Evolutionary conservation across 2,113 vertebrate species (phyloP).

Genomic region (Talpa occidentalis): DNA sequence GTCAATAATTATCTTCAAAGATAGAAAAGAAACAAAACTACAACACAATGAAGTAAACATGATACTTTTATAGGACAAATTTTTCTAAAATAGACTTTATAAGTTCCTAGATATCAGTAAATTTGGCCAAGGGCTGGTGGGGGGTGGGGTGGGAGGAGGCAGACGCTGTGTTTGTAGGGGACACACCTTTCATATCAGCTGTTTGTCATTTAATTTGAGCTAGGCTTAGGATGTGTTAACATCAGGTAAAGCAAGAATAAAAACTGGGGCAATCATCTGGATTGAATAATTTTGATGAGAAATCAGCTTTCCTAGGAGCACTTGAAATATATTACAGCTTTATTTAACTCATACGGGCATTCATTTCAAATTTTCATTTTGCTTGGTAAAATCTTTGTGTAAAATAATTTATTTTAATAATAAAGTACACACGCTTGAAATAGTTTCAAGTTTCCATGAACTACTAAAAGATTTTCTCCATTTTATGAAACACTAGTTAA

Average conservation of each 20-base stretch:
- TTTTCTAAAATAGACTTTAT: background rate
- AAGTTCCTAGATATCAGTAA: background rate
- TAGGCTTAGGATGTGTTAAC: background rate
- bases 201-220: background rate
- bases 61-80: background rate
- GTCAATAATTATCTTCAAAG: slow-evolving; percentile 16
- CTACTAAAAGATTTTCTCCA: background rate
- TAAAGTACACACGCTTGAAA: background rate
- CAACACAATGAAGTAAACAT: background rate
- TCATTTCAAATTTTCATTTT: slow-evolving; percentile 22
- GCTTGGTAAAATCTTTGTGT: background rate
- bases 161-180: background rate
- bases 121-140: background rate
- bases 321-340: background rate
- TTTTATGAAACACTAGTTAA: slow-evolving; percentile 28
- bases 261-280: background rate
- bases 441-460: slow-evolving; percentile 28
- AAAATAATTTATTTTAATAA: slow-evolving; percentile 16
- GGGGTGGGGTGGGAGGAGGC: background rate
- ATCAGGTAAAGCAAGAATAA: background rate
- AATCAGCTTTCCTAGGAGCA: background rate
- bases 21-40: slow-evolving; percentile 1
- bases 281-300: background rate
- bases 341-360: background rate
- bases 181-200: background rate